Conservation (phyloP, 2,113 vertebrate genomes). For the Maccullochella peelii region DNA sequence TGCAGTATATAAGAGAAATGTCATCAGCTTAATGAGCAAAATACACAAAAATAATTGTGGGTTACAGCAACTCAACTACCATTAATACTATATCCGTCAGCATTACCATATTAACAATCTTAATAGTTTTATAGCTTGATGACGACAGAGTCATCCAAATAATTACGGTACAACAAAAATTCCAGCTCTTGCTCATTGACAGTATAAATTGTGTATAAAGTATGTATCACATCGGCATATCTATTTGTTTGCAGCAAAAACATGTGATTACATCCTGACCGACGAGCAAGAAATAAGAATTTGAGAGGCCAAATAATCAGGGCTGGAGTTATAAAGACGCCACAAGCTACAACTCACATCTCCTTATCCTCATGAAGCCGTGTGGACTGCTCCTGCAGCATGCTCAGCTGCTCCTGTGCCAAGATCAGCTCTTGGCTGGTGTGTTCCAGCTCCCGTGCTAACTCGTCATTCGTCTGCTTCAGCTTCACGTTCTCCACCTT, state of each 20-base stretch:
- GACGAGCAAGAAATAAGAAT: background rate
- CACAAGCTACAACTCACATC: conserved; percentile 83
- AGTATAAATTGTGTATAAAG: background rate
- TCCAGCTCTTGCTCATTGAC: background rate
- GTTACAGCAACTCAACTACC: background rate
- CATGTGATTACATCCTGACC: background rate
- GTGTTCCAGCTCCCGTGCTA: conserved; percentile 87
- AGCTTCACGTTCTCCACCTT: conserved; percentile 91
- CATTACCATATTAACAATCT: background rate
- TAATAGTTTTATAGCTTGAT: background rate
- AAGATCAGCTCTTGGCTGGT: conserved; percentile 84
- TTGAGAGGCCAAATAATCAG: background rate
- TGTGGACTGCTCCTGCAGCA: conserved; percentile 88
- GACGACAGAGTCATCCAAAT: background rate
- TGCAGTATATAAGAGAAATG: background rate
- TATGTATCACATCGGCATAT: fast-evolving
- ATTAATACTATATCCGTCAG: fast-evolving
- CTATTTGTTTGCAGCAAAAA: background rate
- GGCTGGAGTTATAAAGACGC: background rate
- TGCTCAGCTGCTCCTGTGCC: conserved; percentile 88
- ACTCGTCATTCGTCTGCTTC: conserved; percentile 89
- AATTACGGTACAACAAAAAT: background rate
- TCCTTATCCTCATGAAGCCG: conserved; percentile 90
- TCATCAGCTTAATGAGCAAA: background rate
- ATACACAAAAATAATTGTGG: background rate